Evolutionary conservation across 2,113 vertebrate genomes (phyloP).

Genomic region (Heterotilapia buettikoferi): DNA sequence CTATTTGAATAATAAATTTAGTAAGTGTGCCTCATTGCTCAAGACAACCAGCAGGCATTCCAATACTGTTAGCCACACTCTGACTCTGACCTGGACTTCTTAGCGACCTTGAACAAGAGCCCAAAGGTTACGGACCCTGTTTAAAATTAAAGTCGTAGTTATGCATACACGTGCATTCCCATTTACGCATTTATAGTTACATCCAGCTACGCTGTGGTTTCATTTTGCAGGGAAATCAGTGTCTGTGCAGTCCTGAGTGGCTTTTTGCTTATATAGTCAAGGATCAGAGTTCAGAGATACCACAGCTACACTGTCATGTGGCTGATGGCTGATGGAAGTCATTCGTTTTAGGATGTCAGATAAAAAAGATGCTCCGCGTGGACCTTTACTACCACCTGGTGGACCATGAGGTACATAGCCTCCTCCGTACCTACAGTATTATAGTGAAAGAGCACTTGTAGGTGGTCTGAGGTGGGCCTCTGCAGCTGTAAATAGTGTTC

Average conservation of each 20-base stretch:
- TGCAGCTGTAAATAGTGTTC: constrained; percentile 64
- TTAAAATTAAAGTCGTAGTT: constrained; percentile 33
- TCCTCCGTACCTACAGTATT: neutral
- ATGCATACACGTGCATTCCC: constrained; percentile 1
- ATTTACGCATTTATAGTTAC: neutral
- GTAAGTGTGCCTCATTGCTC: constrained; percentile 31
- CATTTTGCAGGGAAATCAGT: neutral
- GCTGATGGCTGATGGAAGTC: neutral
- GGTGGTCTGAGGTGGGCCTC: constrained; percentile 63
- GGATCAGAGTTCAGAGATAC: neutral
- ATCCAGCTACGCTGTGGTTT: neutral
- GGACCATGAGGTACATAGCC: constrained; percentile 9
- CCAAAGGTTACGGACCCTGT: constrained; percentile 32
- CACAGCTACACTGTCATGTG: neutral
- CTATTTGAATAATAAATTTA: constrained; percentile 56
- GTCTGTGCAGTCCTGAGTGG: neutral
- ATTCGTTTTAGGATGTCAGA: neutral
- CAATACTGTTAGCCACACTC: constrained; percentile 27
- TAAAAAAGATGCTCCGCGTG: neutral
- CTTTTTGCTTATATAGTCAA: neutral
- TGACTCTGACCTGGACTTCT: constrained; percentile 12
- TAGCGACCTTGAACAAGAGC: constrained; percentile 49
- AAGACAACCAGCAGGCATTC: constrained; percentile 47
- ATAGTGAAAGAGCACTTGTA: constrained; percentile 1
- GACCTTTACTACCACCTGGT: constrained; percentile 54